phyloP scores from a whole-genome alignment of 1,140 invertebrate species.

The Andrena cerasifolii region DNA sequence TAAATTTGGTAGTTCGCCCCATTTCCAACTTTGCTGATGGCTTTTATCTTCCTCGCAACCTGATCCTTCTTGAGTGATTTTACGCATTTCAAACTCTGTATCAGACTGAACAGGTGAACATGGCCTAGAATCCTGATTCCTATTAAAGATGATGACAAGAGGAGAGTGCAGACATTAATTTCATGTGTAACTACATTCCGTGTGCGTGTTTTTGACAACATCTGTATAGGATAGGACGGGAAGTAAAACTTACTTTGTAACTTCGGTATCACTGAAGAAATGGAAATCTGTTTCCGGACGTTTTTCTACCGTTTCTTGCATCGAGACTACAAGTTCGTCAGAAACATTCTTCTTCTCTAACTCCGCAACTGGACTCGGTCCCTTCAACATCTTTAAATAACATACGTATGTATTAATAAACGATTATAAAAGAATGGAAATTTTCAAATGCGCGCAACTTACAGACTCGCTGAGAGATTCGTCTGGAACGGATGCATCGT shows the following conservation, averaged over 20 bases:
- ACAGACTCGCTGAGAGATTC: constrained; percentile 70
- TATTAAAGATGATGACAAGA: constrained; percentile 71
- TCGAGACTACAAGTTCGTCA: constrained; percentile 34
- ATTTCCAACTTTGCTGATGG: constrained; percentile 93
- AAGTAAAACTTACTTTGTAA: constrained; percentile 84
- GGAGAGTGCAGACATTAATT: constrained; percentile 22
- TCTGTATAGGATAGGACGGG: background rate
- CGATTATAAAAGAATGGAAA: background rate
- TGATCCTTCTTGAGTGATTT: constrained; percentile 83
- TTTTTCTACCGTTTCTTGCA: constrained; percentile 49
- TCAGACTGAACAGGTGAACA: constrained; percentile 95
- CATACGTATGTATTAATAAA: constrained; percentile 8
- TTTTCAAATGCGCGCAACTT: constrained; percentile 44
- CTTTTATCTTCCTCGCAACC: constrained; percentile 80
- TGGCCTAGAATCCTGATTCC: constrained; percentile 87
- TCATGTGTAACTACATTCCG: background rate
- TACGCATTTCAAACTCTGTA: constrained; percentile 94
- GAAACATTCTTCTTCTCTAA: constrained; percentile 59
- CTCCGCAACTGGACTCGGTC: constrained; percentile 69
- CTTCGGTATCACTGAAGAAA: constrained; percentile 96
- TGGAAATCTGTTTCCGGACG: constrained; percentile 87
- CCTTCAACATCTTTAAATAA: constrained; percentile 70
- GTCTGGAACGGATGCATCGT: constrained; percentile 54
- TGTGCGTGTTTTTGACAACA: background rate
- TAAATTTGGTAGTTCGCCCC: constrained; percentile 95